Evolutionary conservation across 1,140 invertebrate genomes (phyloP).

Genomic region (Sarcophaga bullata): DNA sequence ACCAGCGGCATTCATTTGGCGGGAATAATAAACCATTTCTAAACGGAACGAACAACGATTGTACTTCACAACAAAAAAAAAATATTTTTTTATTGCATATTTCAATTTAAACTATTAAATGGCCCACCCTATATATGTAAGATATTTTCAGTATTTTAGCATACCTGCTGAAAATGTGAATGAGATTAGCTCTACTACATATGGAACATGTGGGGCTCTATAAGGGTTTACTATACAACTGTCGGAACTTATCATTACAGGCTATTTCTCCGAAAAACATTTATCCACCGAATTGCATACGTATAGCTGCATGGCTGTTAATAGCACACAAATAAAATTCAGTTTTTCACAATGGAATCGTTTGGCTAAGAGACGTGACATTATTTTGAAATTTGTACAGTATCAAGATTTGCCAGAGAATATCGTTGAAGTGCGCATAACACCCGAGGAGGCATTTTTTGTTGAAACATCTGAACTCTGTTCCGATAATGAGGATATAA

Average conservation of each 20-base stretch:
- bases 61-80: too few relatives aligned
- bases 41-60: too few relatives aligned
- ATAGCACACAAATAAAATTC: constrained; percentile 57
- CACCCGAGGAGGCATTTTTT: constrained; percentile 53
- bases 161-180: too few relatives aligned
- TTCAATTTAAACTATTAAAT: too few relatives aligned
- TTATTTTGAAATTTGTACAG: constrained; percentile 53
- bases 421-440: constrained; percentile 48
- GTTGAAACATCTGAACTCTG: constrained; percentile 56
- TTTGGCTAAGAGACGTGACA: constrained; percentile 52
- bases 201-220: too few relatives aligned
- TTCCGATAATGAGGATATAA: constrained; percentile 53
- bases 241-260: neutral
- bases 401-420: constrained; percentile 46
- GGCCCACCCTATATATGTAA: too few relatives aligned
- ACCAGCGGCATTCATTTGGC: too few relatives aligned
- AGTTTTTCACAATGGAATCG: constrained; percentile 57
- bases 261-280: constrained; percentile 59
- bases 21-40: too few relatives aligned
- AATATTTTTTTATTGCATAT: too few relatives aligned
- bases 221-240: neutral
- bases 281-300: constrained; percentile 55
- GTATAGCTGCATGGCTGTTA: constrained; percentile 55
- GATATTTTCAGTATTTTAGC: too few relatives aligned
- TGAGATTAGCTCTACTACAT: too few relatives aligned